Evolutionary conservation across 2,888 invertebrate genomes (phyloP), one percentile per base, ranked within the genome.

Genomic region (Colletes collaris): DNA sequence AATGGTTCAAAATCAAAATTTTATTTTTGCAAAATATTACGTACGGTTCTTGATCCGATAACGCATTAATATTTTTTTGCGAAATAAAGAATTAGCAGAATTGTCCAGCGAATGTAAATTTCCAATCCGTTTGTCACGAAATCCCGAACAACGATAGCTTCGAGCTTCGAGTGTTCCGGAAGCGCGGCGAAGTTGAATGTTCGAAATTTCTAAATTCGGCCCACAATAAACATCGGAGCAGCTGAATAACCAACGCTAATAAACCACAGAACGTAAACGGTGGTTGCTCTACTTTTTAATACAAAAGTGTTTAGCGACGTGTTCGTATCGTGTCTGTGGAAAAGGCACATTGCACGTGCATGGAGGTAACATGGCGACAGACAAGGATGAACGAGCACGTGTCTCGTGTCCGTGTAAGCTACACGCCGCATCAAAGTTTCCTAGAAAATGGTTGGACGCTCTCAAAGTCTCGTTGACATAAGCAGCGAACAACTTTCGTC

Each of bases 391-490:
- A 69, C 46, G 52, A 35, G 58, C 49, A 65, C 49, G 67, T 58
- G 52, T 44, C 63, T 8, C 5, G 64, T 40, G 46, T 65, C 27
- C 27, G 70, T 49, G 53, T 59, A 63, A 55, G 62, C 64, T 49
- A 53, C 64, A 63, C 59, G 63, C 27, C 40, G 16, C 64, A 16
- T 16, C 69, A n/a, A n/a, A 52, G 46, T 63, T 85, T 85, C 72
- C 64, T 63, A 64, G 85, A 79, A 82, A 76, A 35, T 35, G 53
- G 63, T 27, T 60, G 64, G 62, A 55, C 63, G 70, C 44, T 79
- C 72, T 70, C 72, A 63, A 64, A 78, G 58, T 64, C 79, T 70
- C 76, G 78, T 81, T 86, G 79, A 86, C 76, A 76, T 49, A 81
- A 66, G 72, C 76, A 58, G 66, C 27, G 27, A 74, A 76, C 69